Evolutionary conservation across 2,888 invertebrate genomes (phyloP).

Genomic region (Sympetrum striolatum): DNA sequence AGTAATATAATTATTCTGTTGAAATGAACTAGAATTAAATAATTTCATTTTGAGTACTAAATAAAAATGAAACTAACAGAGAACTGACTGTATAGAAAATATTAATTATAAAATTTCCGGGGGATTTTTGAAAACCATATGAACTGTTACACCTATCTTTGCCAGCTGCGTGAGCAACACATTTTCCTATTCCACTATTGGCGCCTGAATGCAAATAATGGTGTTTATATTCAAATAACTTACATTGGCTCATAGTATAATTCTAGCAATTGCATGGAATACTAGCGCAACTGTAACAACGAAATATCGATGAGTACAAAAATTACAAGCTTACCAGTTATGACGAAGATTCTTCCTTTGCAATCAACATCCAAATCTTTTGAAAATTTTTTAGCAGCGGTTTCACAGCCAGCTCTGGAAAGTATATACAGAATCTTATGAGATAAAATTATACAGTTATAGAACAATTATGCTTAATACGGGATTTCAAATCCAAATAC

Average conservation of each 20-base stretch:
- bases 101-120: too few relatives aligned
- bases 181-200: slow-evolving; percentile 59
- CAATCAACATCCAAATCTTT: slow-evolving; percentile 57
- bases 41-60: too few relatives aligned
- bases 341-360: slow-evolving; percentile 56
- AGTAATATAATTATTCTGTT: too few relatives aligned
- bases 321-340: slow-evolving; percentile 54
- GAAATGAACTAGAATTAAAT: too few relatives aligned
- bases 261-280: not conserved
- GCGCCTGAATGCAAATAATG: slow-evolving; percentile 50
- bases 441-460: not conserved
- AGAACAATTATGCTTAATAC: not conserved
- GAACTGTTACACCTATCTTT: slow-evolving; percentile 59
- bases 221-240: not conserved
- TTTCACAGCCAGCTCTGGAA: slow-evolving; percentile 57
- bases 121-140: slow-evolving; percentile 60
- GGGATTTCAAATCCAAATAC: not conserved
- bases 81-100: too few relatives aligned
- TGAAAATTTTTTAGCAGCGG: slow-evolving; percentile 57
- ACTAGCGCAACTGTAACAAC: not conserved
- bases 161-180: slow-evolving; percentile 58
- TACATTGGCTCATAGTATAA: not conserved
- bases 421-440: not conserved
- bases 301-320: too few relatives aligned
- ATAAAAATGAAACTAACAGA: too few relatives aligned